Evolutionary conservation across 1,140 invertebrate genomes (phyloP).

Genomic region (Drosophila seguyi): DNA sequence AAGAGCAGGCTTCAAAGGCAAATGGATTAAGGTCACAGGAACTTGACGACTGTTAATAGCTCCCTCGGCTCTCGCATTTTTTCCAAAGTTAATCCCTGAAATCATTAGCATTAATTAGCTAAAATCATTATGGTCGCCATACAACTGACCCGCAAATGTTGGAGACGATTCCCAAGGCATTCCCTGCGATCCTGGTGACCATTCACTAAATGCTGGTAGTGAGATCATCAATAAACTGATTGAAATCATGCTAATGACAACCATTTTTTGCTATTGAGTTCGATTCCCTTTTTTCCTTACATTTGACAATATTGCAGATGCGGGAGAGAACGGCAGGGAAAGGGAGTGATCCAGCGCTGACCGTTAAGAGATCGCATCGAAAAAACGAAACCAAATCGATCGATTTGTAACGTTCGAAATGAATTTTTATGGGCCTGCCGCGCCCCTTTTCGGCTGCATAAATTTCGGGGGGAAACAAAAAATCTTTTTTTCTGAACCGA

Average conservation of each 20-base stretch:
- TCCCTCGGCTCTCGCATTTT: not conserved
- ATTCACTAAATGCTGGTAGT: conserved; percentile 70
- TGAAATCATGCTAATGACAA: conserved; percentile 78
- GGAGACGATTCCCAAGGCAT: conserved; percentile 16
- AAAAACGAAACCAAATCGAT: conserved; percentile 58
- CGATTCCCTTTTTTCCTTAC: conserved; percentile 29
- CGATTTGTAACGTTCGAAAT: conserved; percentile 65
- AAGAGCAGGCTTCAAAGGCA: conserved; percentile 4
- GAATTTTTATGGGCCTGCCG: conserved; percentile 67
- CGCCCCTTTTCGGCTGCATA: conserved; percentile 68
- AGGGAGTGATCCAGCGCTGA: conserved; percentile 48
- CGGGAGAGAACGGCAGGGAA: conserved; percentile 55
- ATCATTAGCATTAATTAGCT: conserved; percentile 77
- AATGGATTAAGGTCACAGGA: conserved; percentile 43
- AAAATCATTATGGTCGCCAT: conserved; percentile 48
- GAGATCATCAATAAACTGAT: conserved; percentile 74
- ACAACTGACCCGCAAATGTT: conserved; percentile 70
- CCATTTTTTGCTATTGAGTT: conserved; percentile 67
- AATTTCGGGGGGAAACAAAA: conserved; percentile 43
- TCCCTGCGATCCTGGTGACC: conserved; percentile 28
- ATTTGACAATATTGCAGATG: conserved; percentile 50
- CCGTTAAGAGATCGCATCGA: conserved; percentile 62
- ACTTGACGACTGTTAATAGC: not conserved
- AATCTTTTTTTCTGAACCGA: conserved; percentile 22
- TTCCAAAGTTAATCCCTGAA: conserved; percentile 10